Percentiles rank a stretch among this genome's conserved stretches.
Evolutionary conservation across 2,113 vertebrate genomes (phyloP).

Genomic region (Plecotus auritus): DNA sequence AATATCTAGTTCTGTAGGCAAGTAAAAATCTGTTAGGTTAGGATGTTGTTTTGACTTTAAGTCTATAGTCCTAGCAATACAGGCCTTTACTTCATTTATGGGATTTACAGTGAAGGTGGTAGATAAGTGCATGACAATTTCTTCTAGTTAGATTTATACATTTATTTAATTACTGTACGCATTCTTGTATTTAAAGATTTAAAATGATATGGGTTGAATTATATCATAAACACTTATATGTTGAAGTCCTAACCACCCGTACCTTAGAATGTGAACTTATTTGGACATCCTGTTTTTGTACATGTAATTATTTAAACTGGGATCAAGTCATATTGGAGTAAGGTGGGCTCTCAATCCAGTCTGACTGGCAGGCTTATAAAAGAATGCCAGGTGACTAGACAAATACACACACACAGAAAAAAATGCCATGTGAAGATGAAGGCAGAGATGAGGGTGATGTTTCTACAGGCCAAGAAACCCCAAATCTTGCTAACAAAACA

Average conservation of each 20-base stretch:
- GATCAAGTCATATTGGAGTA: neutral
- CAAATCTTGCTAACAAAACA: neutral
- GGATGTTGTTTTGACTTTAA: neutral
- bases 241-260: neutral
- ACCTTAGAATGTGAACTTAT: neutral
- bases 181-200: neutral
- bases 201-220: neutral
- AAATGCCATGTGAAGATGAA: neutral
- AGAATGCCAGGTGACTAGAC: neutral
- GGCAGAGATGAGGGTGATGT: neutral
- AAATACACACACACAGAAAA: neutral
- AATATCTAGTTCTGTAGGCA: neutral
- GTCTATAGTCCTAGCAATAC: neutral
- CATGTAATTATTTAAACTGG: neutral
- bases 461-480: neutral
- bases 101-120: neutral
- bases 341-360: neutral
- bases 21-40: neutral
- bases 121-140: neutral
- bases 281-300: neutral
- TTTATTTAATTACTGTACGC: neutral
- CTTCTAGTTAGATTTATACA: neutral
- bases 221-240: neutral
- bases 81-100: neutral
- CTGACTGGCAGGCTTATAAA: neutral